Base-by-base conservation (phyloP, 2,888 invertebrate species). In the Antheraea yamamai region DNA sequence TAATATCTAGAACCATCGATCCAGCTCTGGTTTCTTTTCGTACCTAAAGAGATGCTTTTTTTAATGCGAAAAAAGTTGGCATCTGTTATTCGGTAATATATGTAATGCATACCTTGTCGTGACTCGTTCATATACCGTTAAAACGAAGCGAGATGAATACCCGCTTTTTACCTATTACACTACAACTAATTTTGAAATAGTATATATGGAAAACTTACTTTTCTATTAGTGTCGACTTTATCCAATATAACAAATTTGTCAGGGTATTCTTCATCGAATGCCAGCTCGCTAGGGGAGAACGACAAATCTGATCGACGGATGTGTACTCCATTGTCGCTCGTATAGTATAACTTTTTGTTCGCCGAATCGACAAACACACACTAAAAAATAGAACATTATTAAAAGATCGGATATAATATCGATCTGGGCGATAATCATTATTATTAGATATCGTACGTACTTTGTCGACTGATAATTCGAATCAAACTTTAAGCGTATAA, bases 321-420 rank as follows among this genome's bases (percentile, higher is more conserved):
- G n/a, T 93, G 96, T 68, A 91, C 91, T 0, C 97, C 97, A 92
- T 97, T 96, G 89, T 98, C 96, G 70, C 92, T 95, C 0, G 98
- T 98, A 75, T 97, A 96, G 87, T 96, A 98, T 52, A 98, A 93
- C 79, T 96, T 95, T 84, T 97, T 97, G 88, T 98, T 96, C 64
- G 95, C 94, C 2, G 97, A 95, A 88, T 98, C 98, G 74, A 97
- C 96, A 89, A 98, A 98, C 0, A 98, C 96, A 89, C 97, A 98
- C 98, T 98, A 93, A 78, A 89, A 88, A 76, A 73, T 75, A 79
- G 79, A 75, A 74, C 55, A 18, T 18, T 70, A 70, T 35, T 70
- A 70, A 39, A 70, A 0, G 8, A 20, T 68, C 35, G 30, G 30
- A 4, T n/a, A 16, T 4, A 26, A 16, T 30, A 30, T 30, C 26